Evolutionary conservation across 2,113 vertebrate genomes (phyloP).

Genomic region (Mesembrinibis cayennensis): DNA sequence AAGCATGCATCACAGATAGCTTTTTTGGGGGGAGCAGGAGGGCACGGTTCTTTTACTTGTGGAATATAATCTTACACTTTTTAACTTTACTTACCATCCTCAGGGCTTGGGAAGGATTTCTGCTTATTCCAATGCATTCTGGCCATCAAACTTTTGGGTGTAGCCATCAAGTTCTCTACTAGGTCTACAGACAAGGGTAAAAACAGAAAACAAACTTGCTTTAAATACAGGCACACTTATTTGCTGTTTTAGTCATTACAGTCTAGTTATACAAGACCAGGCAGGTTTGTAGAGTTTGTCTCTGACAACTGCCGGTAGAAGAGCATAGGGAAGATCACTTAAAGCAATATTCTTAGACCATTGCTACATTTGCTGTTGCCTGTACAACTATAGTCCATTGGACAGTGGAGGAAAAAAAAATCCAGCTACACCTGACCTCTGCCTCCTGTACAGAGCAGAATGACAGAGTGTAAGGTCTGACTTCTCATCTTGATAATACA

Average conservation of each 20-base stretch:
- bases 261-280: too few relatives aligned
- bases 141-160: neutral
- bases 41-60: neutral
- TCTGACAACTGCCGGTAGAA: neutral
- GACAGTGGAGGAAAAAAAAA: fast-evolving
- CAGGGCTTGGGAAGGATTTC: neutral
- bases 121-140: neutral
- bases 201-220: neutral
- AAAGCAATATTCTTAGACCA: neutral
- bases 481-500: neutral
- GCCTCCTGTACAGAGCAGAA: neutral
- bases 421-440: neutral
- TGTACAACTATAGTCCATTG: neutral
- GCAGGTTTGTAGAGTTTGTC: neutral
- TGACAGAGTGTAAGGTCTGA: neutral
- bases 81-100: neutral
- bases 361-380: neutral
- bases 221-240: neutral
- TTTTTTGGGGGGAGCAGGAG: fast-evolving
- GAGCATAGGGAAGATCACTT: neutral
- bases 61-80: neutral
- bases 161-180: neutral
- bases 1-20: neutral
- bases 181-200: neutral
- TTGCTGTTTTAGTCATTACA: neutral